phyloP scores from a whole-genome alignment of 2,888 invertebrate species.

The Acanthopleura granulata region DNA sequence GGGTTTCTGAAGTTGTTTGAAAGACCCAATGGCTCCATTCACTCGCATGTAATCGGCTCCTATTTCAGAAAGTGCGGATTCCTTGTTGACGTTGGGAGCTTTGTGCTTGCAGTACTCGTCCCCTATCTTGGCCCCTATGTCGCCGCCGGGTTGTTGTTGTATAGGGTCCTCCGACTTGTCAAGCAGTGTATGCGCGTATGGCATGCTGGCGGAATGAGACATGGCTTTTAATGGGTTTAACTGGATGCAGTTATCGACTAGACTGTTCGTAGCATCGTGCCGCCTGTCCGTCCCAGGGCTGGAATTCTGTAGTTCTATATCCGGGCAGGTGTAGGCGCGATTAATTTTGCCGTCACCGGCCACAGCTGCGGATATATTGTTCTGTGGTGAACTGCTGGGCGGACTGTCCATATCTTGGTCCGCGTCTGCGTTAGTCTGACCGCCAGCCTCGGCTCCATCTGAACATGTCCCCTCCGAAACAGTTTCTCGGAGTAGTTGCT shows the following conservation, averaged over 20 bases:
- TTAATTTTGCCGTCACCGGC: constrained; percentile 56
- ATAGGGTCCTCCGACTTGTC: background rate
- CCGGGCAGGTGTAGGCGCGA: constrained; percentile 62
- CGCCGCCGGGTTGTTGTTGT: background rate
- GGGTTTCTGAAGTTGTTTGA: constrained; percentile 98
- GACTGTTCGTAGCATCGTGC: background rate
- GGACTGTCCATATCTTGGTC: constrained; percentile 15
- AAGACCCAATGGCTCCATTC: constrained; percentile 96
- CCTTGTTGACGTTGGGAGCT: constrained; percentile 17
- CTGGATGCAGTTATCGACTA: constrained; percentile 25
- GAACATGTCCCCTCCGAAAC: background rate
- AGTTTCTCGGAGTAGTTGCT: constrained; percentile 39
- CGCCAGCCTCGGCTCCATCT: constrained; percentile 19
- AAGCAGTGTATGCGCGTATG: constrained; percentile 1
- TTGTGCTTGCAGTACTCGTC: constrained; percentile 26
- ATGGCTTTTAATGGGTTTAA: constrained; percentile 24
- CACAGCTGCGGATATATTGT: constrained; percentile 22
- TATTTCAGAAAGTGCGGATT: constrained; percentile 83
- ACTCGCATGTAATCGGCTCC: constrained; percentile 95
- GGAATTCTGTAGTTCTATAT: constrained; percentile 61
- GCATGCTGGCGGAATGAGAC: constrained; percentile 20
- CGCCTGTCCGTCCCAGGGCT: constrained; percentile 30
- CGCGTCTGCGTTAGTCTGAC: constrained; percentile 23
- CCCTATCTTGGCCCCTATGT: background rate
- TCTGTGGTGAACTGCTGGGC: background rate